Base-by-base conservation (phyloP, 2,797 vertebrate genomes). In the Pipistrellus pipistrellus region DNA sequence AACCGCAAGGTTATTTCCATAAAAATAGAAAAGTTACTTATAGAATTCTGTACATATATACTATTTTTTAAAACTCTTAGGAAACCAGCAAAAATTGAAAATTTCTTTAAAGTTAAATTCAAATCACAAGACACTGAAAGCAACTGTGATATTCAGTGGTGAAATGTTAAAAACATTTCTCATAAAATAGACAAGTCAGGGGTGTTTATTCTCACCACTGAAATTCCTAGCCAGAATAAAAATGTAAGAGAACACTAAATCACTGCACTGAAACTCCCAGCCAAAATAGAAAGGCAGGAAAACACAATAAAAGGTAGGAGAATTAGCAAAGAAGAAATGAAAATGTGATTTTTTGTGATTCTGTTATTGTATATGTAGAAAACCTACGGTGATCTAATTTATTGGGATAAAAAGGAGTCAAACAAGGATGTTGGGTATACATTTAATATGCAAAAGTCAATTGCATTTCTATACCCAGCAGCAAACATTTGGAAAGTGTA, bases 331-430 rank as follows among this genome's bases (percentile, higher is more conserved):
- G 9, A 73, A 86, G 10, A 73, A 80, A 88, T 7, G 85, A 69
- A 91, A 69, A 3, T 55, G 18, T 88, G 35, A 82, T 85, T 72
- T 92, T 88, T 69, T 21, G 85, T 21, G 48, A 57, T 85, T 90
- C 27, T 6, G 15, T 64, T 48, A 53, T 80, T 73, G 3, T 51
- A 62, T 53, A 46, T 30, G 13, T 85, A 88, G 53, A 87, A 95
- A 85, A 82, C 23, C 53, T 82, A 55, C 15, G 46, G n/a, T 59
- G 27, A 73, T 71, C 17, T 23, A 55, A 88, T 91, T 88, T 85
- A 23, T 94, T 85, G 57, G 72, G 71, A 77, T 72, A 78, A 93
- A 91, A 92, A 85, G 90, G 66, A 80, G 30, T 93, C 93, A 94
- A 85, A 35, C 41, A 81, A 89, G 18, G 35, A 35, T 73, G 8